Evolutionary conservation across 2,888 invertebrate species (phyloP), one percentile per base, ranked within the genome.

Genomic region (Monoplex corrugatus): DNA sequence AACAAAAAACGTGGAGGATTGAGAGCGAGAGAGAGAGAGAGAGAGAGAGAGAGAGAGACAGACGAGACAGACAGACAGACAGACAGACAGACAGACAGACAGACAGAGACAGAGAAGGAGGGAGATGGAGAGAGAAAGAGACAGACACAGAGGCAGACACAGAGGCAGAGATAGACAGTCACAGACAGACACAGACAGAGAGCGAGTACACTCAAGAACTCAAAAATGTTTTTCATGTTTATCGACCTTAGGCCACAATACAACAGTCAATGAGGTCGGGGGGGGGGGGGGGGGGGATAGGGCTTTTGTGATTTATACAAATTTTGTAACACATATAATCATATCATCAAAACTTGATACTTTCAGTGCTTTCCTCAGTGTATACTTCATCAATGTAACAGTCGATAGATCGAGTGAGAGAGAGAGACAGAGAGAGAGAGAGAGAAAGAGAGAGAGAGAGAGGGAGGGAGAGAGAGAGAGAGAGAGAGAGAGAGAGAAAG

Each of bases 81-180:
- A 75, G 75, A 75, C 35, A 75, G 75, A 75, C 35, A 75, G 75
- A 75, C 35, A 75, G 75, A 75, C 35, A 75, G 75, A 75, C 35
- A 75, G 75, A 75, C 35, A 50, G 85, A 85, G 38, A 85, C 57
- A 50, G 50, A 87, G 87, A 87, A 75, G 45, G 85, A 85, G 43
- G 45, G 45, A 85, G 13, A 44, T 13, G 45, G 13, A n/a, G 19
- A 50, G 10, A 50, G 19, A 50, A 8, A 50, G 19, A 50, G 35
- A 75, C 13, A 32, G 35, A 75, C 13, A 32, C 28, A 75, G 19
- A 32, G 35, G 16, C 16, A 2, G 38, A 38, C 16, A 2, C 16
- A 38, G 38, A 75, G 35, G 35, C 16, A 75, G 35, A 75, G 38
- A 75, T 0, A 75, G 2, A 75, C 13, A 32, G 38, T 35, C n/a